phyloP scores from a whole-genome alignment of 2,797 vertebrate genomes.

The Brachyalestes nurse region DNA sequence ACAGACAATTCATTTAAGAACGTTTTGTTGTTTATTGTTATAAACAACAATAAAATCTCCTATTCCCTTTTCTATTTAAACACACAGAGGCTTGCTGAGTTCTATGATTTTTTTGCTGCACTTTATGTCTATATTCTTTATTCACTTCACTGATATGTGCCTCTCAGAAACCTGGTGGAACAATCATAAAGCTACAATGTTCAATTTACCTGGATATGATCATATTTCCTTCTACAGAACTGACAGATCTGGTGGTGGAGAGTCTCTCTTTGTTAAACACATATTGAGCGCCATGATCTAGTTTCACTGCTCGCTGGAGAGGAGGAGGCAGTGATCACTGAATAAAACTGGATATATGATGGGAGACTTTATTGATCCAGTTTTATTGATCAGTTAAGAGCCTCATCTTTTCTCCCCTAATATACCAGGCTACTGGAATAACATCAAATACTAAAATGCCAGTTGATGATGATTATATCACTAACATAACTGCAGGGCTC shows the following conservation, averaged over 20 bases:
- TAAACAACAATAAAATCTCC: too few species aligned
- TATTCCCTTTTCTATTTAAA: too few species aligned
- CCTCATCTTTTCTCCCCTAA: neutral
- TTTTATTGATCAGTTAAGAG: neutral
- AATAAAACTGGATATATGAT: neutral
- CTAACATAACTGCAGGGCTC: neutral
- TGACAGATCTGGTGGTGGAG: neutral
- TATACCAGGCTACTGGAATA: neutral
- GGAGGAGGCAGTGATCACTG: neutral
- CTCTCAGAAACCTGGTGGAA: neutral
- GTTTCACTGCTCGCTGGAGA: too few species aligned
- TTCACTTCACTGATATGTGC: neutral
- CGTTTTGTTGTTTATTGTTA: too few species aligned
- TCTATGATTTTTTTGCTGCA: neutral
- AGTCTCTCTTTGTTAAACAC: neutral
- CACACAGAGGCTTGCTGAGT: too few species aligned
- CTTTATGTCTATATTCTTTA: neutral
- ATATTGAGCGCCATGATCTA: too few species aligned
- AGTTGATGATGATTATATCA: neutral
- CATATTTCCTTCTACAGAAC: neutral
- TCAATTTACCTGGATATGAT: neutral
- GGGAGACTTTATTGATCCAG: neutral
- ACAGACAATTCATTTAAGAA: too few species aligned
- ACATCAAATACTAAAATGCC: neutral
- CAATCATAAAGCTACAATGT: neutral